A percentile compares a stretch with the other conserved stretches of the same genome.
Evolutionary conservation across 2,113 vertebrate genomes (phyloP).

Genomic region (Gymnocephalus cernua): DNA sequence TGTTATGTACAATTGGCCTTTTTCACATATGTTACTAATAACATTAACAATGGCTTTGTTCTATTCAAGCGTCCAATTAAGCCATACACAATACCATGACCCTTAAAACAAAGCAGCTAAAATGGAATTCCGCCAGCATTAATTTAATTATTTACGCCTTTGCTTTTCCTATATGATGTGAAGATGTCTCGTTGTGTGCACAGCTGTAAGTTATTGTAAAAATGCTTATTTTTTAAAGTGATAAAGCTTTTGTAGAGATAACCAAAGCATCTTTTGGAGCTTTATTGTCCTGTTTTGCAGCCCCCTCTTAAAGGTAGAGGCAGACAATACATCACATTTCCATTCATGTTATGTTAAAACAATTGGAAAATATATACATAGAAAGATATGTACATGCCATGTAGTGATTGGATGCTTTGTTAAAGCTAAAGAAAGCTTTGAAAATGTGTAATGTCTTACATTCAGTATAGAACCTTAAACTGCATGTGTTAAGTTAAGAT

Average conservation of each 20-base stretch:
- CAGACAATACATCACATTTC: background rate
- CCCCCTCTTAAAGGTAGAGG: background rate
- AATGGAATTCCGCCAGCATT: background rate
- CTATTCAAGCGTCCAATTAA: background rate
- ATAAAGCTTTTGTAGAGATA: background rate
- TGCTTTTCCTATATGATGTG: background rate
- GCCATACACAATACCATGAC: background rate
- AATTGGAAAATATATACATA: background rate
- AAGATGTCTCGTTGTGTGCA: background rate
- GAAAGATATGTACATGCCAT: background rate
- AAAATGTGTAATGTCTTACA: background rate
- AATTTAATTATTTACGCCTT: background rate
- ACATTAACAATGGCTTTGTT: background rate
- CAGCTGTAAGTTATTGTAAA: background rate
- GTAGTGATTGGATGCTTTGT: background rate
- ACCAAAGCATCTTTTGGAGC: background rate
- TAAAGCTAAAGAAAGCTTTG: background rate
- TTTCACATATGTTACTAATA: background rate
- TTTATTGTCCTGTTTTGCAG: background rate
- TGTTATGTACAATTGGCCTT: background rate
- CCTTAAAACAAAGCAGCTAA: background rate
- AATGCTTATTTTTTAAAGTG: background rate
- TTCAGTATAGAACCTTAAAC: background rate
- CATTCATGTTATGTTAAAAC: background rate
- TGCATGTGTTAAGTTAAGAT: too few relatives aligned